These are phyloP conservation scores for Drosophila prolongata DNA, from an alignment of 2,888 invertebrate genomes.

Conservation along the genomic window DNA sequence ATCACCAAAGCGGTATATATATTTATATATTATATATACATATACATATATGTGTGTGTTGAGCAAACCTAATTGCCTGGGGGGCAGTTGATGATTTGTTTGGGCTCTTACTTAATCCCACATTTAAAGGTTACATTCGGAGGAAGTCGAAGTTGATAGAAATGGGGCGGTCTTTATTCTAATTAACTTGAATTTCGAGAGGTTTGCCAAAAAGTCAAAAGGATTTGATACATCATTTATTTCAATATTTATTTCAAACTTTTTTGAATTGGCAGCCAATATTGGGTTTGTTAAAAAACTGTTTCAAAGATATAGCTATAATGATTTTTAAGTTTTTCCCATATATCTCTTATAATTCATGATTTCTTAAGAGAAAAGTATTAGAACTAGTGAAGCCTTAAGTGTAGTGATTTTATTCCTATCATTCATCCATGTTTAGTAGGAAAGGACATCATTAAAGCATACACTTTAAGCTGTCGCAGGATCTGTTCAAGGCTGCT, in stretches of 20 bases:
- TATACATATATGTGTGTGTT: background rate
- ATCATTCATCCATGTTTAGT: background rate
- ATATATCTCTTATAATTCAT: no score
- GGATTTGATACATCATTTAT: no score
- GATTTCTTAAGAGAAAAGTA: no score
- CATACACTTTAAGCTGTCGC: background rate
- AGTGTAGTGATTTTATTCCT: background rate
- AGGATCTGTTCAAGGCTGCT: background rate
- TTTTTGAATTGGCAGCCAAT: no score
- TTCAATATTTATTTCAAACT: no score
- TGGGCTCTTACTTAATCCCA: slow-evolving; percentile 17
- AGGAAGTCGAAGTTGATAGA: slow-evolving; percentile 5
- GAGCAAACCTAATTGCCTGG: slow-evolving; percentile 21
- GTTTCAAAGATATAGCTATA: no score
- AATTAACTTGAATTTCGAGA: background rate
- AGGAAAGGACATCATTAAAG: background rate
- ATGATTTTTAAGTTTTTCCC: no score
- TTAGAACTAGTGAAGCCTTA: background rate
- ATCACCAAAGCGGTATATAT: slow-evolving; percentile 10
- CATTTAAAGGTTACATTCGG: slow-evolving; percentile 17
- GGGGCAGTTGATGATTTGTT: slow-evolving; percentile 34
- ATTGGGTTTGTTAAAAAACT: no score
- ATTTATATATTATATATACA: background rate
- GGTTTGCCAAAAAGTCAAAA: no score
- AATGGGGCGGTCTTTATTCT: background rate